Conservation (phyloP, 2,888 invertebrate genomes). For the Metellina segmentata region DNA sequence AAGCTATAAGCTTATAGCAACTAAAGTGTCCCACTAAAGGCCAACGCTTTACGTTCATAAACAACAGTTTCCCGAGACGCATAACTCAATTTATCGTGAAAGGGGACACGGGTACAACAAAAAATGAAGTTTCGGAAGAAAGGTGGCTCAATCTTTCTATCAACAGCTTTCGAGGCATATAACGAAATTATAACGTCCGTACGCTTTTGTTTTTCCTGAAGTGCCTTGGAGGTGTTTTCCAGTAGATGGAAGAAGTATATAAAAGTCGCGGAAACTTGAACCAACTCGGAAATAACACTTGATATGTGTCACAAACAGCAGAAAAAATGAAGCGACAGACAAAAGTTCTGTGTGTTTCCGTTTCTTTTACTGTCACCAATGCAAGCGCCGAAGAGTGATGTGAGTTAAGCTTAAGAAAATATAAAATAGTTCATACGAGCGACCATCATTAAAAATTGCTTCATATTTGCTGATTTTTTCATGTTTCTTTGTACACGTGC, state of each 20-base stretch:
- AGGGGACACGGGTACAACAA: neutral
- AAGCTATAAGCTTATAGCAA: too few relatives aligned
- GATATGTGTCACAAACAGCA: neutral
- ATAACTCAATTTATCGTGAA: conserved; percentile 24
- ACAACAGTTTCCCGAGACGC: neutral
- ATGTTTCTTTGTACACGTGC: too few relatives aligned
- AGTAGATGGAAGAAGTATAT: neutral
- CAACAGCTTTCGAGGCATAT: conserved; percentile 8
- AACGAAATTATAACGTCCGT: conserved; percentile 10
- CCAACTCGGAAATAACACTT: neutral
- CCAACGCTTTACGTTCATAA: conserved; percentile 25
- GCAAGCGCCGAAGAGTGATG: too few relatives aligned
- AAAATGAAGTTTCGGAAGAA: neutral
- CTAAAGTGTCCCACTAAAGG: neutral
- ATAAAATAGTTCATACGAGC: too few relatives aligned
- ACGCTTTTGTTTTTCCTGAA: neutral
- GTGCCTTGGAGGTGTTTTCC: neutral
- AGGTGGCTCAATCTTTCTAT: conserved; percentile 15
- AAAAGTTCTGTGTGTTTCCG: too few relatives aligned
- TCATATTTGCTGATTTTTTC: too few relatives aligned
- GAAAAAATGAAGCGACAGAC: neutral
- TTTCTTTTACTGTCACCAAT: too few relatives aligned
- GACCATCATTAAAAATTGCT: too few relatives aligned
- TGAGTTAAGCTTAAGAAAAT: too few relatives aligned
- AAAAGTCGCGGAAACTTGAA: neutral